Evolutionary conservation across 1,140 invertebrate species (phyloP).

Genomic region (Temnothorax curvispinosus): DNA sequence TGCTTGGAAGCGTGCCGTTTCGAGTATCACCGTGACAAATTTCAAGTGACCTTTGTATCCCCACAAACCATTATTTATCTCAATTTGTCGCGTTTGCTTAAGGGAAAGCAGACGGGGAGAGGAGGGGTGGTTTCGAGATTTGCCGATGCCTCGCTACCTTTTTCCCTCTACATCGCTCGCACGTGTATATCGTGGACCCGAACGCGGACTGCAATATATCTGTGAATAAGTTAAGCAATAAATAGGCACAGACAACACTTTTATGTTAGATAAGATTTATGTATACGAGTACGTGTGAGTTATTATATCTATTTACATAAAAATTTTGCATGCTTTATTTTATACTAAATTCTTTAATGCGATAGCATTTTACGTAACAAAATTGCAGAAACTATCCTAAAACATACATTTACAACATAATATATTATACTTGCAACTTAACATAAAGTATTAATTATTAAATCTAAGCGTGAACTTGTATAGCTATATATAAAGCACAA

Average conservation of each 20-base stretch:
- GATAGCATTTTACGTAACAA: no score
- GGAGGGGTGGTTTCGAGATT: not conserved
- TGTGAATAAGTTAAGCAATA: not conserved
- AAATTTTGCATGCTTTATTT: not conserved
- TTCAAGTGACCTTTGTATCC: conserved; percentile 70
- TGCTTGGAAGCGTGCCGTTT: conserved; percentile 71
- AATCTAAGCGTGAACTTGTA: not conserved
- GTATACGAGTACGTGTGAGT: not conserved
- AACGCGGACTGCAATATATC: not conserved
- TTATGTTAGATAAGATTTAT: not conserved
- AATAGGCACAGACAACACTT: not conserved
- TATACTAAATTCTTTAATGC: no score
- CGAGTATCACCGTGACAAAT: conserved; percentile 72
- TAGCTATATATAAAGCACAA: not conserved
- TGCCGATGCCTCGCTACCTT: no score
- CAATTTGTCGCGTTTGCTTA: conserved; percentile 74
- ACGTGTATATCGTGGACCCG: not conserved
- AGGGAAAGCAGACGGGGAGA: not conserved
- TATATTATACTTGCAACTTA: no score
- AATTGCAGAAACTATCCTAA: no score
- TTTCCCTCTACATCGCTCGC: not conserved
- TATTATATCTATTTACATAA: not conserved
- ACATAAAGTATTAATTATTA: not conserved
- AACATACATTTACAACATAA: no score
- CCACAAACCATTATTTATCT: conserved; percentile 77